These are phyloP conservation scores for Ennomos quercinarius DNA, from an alignment of 2,888 invertebrate genomes.

Conservation along the genomic window DNA sequence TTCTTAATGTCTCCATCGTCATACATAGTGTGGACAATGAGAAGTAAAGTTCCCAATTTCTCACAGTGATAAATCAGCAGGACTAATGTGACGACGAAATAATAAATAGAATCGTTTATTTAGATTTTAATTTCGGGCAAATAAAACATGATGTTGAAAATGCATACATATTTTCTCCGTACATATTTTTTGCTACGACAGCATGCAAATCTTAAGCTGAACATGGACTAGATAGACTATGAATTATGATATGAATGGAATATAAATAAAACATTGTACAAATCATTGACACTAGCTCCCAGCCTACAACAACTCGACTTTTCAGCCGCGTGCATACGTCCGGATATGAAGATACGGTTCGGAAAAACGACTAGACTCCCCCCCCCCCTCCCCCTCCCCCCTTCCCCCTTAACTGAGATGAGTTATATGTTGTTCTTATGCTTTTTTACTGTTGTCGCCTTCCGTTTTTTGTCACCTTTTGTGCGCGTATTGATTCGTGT, in stretches of 20 bases:
- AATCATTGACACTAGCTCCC: constrained; percentile 16
- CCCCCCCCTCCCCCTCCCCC: constrained; percentile 29
- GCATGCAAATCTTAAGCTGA: too few relatives aligned
- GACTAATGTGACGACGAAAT: too few relatives aligned
- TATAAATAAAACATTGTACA: neutral
- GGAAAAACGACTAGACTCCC: constrained; percentile 72
- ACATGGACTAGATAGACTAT: too few relatives aligned
- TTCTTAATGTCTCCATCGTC: too few relatives aligned
- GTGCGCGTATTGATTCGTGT: constrained; percentile 64
- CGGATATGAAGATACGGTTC: constrained; percentile 82
- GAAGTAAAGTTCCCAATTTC: too few relatives aligned
- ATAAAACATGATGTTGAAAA: too few relatives aligned
- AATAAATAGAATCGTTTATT: too few relatives aligned
- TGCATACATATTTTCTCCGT: neutral
- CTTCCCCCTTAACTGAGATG: constrained; percentile 36
- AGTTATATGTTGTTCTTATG: constrained; percentile 49
- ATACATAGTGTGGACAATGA: too few relatives aligned
- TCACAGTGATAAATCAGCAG: too few relatives aligned
- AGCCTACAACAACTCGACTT: constrained; percentile 35
- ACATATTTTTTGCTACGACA: neutral
- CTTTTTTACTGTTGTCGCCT: constrained; percentile 39
- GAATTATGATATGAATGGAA: too few relatives aligned
- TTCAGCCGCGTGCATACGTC: constrained; percentile 44
- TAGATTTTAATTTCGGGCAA: too few relatives aligned
- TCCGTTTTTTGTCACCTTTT: constrained; percentile 63